A percentile compares a stretch with the other conserved stretches of the same genome.
Conservation (phyloP, 2,113 vertebrate genomes). For the Hylia prasina region DNA sequence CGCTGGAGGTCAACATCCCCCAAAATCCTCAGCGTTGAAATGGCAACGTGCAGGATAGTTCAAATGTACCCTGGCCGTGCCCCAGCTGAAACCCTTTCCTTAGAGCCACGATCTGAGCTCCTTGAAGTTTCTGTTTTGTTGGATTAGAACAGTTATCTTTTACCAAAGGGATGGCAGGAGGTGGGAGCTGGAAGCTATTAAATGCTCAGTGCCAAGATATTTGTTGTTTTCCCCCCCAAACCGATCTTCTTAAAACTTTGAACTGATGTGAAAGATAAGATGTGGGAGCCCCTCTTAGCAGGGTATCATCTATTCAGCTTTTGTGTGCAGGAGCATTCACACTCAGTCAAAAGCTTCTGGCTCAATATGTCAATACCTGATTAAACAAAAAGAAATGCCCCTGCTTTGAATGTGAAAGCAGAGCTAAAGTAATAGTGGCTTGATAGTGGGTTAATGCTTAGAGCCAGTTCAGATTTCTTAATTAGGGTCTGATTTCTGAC, state of each 20-base stretch:
- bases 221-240: neutral
- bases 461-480: slow-evolving; percentile 12
- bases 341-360: slow-evolving; percentile 32
- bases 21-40: neutral
- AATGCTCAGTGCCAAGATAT: neutral
- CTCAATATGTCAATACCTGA: slow-evolving; percentile 45
- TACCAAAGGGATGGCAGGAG: neutral
- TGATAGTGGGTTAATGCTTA: slow-evolving; percentile 24
- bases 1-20: neutral
- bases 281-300: slow-evolving; percentile 36
- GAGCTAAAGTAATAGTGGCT: slow-evolving; percentile 32
- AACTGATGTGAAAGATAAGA: neutral
- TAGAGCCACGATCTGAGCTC: neutral
- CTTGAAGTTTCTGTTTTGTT: neutral
- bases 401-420: slow-evolving; percentile 45
- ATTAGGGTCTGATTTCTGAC: slow-evolving; percentile 51
- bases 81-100: neutral
- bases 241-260: neutral
- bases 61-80: neutral
- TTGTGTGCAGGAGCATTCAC: slow-evolving; percentile 36
- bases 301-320: slow-evolving; percentile 49
- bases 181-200: neutral
- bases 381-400: slow-evolving; percentile 52
- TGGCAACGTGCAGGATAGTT: neutral
- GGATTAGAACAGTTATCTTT: neutral